Evolutionary conservation across 2,888 invertebrate species (phyloP).

Genomic region (Orchesella flavescens): DNA sequence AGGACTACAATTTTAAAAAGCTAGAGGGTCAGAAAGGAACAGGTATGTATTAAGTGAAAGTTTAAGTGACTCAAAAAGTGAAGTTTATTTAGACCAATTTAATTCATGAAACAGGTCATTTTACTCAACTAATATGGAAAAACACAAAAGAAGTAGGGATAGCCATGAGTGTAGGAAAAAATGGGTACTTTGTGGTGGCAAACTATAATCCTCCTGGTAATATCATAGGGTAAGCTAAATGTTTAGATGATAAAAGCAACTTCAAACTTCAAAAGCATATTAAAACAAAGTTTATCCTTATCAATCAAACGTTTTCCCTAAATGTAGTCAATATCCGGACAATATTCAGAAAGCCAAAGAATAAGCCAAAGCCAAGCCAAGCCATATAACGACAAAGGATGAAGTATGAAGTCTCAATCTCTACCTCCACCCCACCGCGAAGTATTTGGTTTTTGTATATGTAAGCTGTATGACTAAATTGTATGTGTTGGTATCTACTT

Average conservation of each 20-base stretch:
- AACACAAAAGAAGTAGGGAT: conserved; percentile 84
- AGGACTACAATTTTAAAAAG: conserved; percentile 73
- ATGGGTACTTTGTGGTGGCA: conserved; percentile 84
- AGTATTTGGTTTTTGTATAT: background rate
- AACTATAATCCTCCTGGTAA: conserved; percentile 95
- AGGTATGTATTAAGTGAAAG: conserved; percentile 27
- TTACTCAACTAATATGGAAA: conserved; percentile 85
- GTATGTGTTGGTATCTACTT: no score
- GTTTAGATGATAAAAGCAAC: no score
- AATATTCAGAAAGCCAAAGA: conserved; percentile 66
- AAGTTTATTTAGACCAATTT: background rate
- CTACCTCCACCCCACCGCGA: background rate
- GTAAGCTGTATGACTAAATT: background rate
- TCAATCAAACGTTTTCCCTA: no score
- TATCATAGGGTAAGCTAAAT: conserved; percentile 63
- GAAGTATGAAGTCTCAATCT: conserved; percentile 1
- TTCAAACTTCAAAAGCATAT: no score
- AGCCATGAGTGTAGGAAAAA: conserved; percentile 78
- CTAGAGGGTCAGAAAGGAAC: conserved; percentile 69
- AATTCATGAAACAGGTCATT: conserved; percentile 79
- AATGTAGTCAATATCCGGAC: conserved; percentile 47
- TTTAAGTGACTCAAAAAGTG: background rate
- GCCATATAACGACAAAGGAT: background rate
- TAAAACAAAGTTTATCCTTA: no score
- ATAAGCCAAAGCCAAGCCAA: background rate